These are phyloP conservation scores for Actinernus sp. DNA, from an alignment of 92 coral and sea anemone species.

Conservation along the genomic window DNA sequence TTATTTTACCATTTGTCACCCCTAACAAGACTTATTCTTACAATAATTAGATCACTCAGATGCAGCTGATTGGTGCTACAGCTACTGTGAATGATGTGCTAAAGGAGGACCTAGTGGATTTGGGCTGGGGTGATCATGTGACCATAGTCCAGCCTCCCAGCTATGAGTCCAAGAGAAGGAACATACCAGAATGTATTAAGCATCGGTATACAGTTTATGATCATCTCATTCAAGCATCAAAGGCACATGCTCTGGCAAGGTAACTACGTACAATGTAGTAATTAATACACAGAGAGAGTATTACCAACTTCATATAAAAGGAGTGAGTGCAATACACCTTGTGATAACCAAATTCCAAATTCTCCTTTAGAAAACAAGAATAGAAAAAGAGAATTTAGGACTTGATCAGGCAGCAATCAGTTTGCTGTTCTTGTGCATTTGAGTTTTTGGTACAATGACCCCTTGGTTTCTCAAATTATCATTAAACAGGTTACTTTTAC, in stretches of 20 bases:
- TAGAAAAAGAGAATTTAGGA: background rate
- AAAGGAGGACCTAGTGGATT: slow-evolving; percentile 68
- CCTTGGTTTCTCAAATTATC: too few relatives aligned
- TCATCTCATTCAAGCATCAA: slow-evolving; percentile 46
- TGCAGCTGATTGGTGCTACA: slow-evolving; percentile 87
- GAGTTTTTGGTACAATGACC: too few relatives aligned
- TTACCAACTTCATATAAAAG: too few relatives aligned
- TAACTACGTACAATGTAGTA: too few relatives aligned
- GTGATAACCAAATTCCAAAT: too few relatives aligned
- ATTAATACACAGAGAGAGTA: too few relatives aligned
- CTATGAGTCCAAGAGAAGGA: slow-evolving; percentile 58
- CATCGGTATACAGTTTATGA: slow-evolving; percentile 73
- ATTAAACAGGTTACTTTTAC: too few relatives aligned
- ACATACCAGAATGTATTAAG: slow-evolving; percentile 69
- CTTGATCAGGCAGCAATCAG: background rate
- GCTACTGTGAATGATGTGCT: slow-evolving; percentile 76
- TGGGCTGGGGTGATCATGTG: slow-evolving; percentile 95
- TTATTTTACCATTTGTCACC: slow-evolving; percentile 1
- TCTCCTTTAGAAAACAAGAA: too few relatives aligned
- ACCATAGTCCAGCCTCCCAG: slow-evolving; percentile 76
- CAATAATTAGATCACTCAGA: slow-evolving; percentile 65
- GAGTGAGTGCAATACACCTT: slow-evolving; percentile 5
- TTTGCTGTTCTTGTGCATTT: background rate
- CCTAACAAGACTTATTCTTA: too few relatives aligned
- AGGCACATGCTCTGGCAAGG: slow-evolving; percentile 84